A percentile compares a stretch with the other conserved stretches of the same genome.
These are phyloP conservation scores for Orchesellides sinensis DNA, from an alignment of 2,888 invertebrate species.

Conservation along the genomic window DNA sequence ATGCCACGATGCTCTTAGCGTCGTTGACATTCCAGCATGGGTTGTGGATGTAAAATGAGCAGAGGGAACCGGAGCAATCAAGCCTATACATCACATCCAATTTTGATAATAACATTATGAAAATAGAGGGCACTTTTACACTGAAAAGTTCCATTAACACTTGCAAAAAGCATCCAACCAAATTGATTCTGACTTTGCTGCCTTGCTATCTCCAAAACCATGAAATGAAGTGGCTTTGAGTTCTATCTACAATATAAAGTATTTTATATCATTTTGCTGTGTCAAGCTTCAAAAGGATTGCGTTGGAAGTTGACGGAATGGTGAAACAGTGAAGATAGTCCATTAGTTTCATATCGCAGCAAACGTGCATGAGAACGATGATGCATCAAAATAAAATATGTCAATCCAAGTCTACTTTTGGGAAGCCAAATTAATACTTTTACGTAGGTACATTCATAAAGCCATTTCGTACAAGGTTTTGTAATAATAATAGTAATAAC, in stretches of 20 bases:
- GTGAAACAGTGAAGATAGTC: slow-evolving; percentile 10
- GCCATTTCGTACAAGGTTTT: not conserved
- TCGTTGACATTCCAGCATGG: not conserved
- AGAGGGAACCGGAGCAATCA: not conserved
- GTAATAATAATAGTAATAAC: slow-evolving; percentile 8
- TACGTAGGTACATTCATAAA: too few species aligned
- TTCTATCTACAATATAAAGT: not conserved
- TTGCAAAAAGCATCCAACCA: slow-evolving; percentile 15
- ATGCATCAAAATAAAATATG: not conserved
- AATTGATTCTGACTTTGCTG: slow-evolving; percentile 12
- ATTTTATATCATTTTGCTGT: not conserved
- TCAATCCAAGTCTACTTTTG: not conserved
- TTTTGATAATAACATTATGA: slow-evolving; percentile 4
- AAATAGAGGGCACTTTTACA: not conserved
- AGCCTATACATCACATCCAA: not conserved
- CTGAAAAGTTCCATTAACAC: slow-evolving; percentile 25
- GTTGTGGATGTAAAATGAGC: not conserved
- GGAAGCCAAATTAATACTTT: not conserved
- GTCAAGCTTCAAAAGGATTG: not conserved
- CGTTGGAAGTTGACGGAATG: too few species aligned
- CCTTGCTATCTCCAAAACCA: not conserved
- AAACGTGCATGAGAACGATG: not conserved
- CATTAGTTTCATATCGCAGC: slow-evolving; percentile 4
- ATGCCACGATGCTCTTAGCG: too few species aligned
- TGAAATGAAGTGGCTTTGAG: not conserved